phyloP scores from a whole-genome alignment of 2,888 invertebrate species.

The Athalia cordata region DNA sequence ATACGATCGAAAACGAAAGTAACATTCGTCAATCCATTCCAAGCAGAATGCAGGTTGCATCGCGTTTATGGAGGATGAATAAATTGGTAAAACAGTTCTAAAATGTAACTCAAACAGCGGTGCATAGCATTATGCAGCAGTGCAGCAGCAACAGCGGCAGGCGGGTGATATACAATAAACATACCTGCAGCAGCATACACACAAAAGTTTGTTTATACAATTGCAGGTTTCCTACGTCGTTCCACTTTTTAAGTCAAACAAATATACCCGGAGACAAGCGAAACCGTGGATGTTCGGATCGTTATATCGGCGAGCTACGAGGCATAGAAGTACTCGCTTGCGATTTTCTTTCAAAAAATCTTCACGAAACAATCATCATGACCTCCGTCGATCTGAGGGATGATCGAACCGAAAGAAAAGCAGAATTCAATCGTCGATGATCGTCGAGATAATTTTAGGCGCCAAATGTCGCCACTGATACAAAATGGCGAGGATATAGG shows the following conservation, averaged over 20 bases:
- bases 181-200: not conserved
- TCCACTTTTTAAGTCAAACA: constrained; percentile 44
- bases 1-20: too few species aligned
- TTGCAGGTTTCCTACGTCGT: constrained; percentile 39
- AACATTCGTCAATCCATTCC: too few species aligned
- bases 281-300: not conserved
- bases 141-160: not conserved
- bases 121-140: not conserved
- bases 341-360: not conserved
- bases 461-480: too few species aligned
- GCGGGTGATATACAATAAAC: not conserved
- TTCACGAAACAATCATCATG: not conserved
- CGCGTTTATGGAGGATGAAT: not conserved
- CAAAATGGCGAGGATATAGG: too few species aligned
- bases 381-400: too few species aligned
- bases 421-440: too few species aligned
- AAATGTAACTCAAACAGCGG: constrained; percentile 25
- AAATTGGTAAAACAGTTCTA: constrained; percentile 38
- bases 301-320: not conserved
- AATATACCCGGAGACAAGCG: constrained; percentile 6
- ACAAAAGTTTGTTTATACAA: constrained; percentile 28
- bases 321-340: not conserved
- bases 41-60: too few species aligned
- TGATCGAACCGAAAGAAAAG: too few species aligned
- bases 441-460: too few species aligned